Conservation (phyloP, 2,797 vertebrate species). For the Columba guinea region DNA sequence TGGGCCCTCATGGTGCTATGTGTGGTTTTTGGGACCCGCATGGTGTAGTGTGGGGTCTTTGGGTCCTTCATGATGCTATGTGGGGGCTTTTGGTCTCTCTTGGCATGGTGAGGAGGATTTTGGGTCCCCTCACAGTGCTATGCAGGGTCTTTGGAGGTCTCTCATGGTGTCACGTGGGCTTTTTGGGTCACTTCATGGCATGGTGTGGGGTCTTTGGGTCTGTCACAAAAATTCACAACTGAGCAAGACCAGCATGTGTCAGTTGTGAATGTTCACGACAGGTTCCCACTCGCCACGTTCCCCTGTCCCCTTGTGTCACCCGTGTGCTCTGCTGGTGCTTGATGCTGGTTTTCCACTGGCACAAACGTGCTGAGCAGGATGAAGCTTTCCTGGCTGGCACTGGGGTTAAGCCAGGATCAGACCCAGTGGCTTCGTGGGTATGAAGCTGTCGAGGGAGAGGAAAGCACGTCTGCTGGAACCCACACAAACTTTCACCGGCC, state of each 20-base stretch:
- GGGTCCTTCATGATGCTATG: neutral
- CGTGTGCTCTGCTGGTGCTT: fast-evolving
- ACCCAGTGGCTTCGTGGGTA: neutral
- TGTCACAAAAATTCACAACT: fast-evolving
- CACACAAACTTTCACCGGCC: neutral
- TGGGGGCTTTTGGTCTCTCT: neutral
- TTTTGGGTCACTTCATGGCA: neutral
- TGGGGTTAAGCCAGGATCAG: neutral
- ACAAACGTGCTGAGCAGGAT: fast-evolving
- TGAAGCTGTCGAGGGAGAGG: neutral
- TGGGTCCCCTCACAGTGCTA: no score
- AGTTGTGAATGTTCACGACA: fast-evolving
- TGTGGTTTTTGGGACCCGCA: no score
- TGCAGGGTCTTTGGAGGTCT: no score
- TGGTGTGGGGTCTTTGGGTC: neutral
- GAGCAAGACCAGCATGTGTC: neutral
- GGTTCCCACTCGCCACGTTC: fast-evolving
- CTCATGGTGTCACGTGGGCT: no score
- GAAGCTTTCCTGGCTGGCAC: neutral
- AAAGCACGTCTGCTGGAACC: neutral
- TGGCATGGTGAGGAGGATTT: fast-evolving
- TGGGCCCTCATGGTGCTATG: neutral
- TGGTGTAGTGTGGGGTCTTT: neutral
- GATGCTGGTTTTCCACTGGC: neutral
- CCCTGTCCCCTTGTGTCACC: fast-evolving